Percentiles rank a stretch among this genome's conserved stretches.
phyloP scores from a whole-genome alignment of 2,888 invertebrate genomes.

The Acleris emargana region DNA sequence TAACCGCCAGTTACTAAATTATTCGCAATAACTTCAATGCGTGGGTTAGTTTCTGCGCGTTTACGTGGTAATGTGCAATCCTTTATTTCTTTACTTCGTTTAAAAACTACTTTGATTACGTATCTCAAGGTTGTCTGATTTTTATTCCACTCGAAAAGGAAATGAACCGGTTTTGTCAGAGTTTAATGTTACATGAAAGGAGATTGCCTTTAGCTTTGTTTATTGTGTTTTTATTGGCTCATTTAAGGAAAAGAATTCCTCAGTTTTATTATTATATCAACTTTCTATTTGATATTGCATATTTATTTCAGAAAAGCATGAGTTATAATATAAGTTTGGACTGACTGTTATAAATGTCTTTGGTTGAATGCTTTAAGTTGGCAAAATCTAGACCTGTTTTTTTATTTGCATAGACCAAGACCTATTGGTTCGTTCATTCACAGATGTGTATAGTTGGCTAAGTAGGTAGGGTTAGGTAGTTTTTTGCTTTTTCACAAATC shows the following conservation, averaged over 20 bases:
- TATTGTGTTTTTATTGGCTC: conserved; percentile 14
- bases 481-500: too few species aligned
- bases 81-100: neutral
- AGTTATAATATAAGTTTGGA: too few species aligned
- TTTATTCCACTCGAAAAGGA: conserved; percentile 20
- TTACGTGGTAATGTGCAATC: conserved; percentile 7
- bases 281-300: neutral
- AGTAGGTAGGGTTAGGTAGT: too few species aligned
- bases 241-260: conserved; percentile 4
- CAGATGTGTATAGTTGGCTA: too few species aligned
- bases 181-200: conserved; percentile 19
- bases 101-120: conserved; percentile 8
- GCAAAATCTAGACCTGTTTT: too few species aligned
- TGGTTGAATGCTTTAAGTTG: too few species aligned
- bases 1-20: too few species aligned
- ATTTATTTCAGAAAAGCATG: neutral
- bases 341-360: too few species aligned
- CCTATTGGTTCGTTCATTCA: too few species aligned
- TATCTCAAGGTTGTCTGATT: conserved; percentile 18
- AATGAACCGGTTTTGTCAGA: conserved; percentile 23
- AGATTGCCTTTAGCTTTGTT: conserved; percentile 13
- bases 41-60: conserved; percentile 1
- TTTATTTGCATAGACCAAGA: too few species aligned
- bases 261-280: neutral
- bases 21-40: too few species aligned